Percentiles rank a stretch among this genome's conserved stretches.
These are phyloP conservation scores for Drosophila chauvacae DNA, from an alignment of 1,140 invertebrate genomes.

Conservation along the genomic window DNA sequence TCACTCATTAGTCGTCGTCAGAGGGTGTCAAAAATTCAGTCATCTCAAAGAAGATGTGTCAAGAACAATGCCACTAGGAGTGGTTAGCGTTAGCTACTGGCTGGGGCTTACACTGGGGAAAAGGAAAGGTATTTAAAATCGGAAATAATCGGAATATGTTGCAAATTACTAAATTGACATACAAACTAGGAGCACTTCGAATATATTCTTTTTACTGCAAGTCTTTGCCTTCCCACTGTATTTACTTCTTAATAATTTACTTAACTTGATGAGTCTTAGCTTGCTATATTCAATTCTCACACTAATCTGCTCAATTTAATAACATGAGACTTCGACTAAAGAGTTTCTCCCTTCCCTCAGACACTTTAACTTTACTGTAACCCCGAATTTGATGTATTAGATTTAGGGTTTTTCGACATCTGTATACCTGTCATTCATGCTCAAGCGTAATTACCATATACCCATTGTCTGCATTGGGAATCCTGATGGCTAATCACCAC, in stretches of 20 bases:
- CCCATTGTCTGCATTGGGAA: slow-evolving; percentile 39
- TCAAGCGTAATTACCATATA: slow-evolving; percentile 29
- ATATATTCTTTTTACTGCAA: not conserved
- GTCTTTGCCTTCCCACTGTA: not conserved
- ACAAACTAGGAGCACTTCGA: not conserved
- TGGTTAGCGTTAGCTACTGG: not conserved
- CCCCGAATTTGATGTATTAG: not conserved
- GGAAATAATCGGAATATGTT: too few species aligned
- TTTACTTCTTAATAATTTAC: not conserved
- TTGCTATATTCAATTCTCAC: not conserved
- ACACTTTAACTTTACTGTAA: not conserved
- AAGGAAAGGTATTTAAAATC: not conserved
- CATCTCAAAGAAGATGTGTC: slow-evolving; percentile 6
- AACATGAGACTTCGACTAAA: not conserved
- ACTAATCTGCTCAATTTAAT: not conserved
- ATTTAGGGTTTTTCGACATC: not conserved
- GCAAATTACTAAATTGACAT: too few species aligned
- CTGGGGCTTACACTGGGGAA: not conserved
- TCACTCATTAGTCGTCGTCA: slow-evolving; percentile 18
- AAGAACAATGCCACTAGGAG: slow-evolving; percentile 10
- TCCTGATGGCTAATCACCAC: slow-evolving; percentile 41
- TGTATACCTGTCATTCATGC: slow-evolving; percentile 10
- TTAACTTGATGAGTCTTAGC: not conserved
- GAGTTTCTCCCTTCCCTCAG: not conserved
- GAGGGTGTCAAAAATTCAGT: slow-evolving; percentile 24